Evolutionary conservation across 2,888 invertebrate genomes (phyloP).

Genomic region (Alsophila aescularia): DNA sequence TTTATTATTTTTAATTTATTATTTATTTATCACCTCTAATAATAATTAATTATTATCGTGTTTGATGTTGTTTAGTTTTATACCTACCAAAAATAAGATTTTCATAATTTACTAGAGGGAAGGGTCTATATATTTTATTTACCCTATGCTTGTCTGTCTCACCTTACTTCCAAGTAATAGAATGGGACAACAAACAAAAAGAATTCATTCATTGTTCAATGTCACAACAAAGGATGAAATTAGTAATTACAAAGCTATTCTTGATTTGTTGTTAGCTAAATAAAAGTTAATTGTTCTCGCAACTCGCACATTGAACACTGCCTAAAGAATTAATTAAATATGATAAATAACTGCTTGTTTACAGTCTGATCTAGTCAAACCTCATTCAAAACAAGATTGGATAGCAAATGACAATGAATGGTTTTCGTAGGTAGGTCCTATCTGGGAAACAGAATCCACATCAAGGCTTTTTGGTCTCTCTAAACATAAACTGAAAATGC

Average conservation of each 20-base stretch:
- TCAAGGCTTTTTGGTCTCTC: background rate
- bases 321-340: background rate
- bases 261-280: constrained; percentile 5
- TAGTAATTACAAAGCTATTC: background rate
- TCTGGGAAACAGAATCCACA: background rate
- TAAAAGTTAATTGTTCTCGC: constrained; percentile 37
- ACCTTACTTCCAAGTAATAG: constrained; percentile 14
- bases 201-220: constrained; percentile 62
- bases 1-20: too few relatives aligned
- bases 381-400: background rate
- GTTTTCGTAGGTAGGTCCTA: background rate
- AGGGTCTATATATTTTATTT: background rate
- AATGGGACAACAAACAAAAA: constrained; percentile 43
- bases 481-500: background rate
- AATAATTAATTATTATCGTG: too few relatives aligned
- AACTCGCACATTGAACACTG: background rate
- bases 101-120: too few relatives aligned
- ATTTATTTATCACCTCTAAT: too few relatives aligned
- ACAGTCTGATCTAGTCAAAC: background rate
- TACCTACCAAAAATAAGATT: too few relatives aligned
- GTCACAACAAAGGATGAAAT: constrained; percentile 62
- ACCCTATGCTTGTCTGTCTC: background rate
- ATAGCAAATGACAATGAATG: background rate
- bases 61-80: too few relatives aligned
- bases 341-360: constrained; percentile 14